phyloP scores from a whole-genome alignment of 2,797 vertebrate genomes.

The Distichodus sexfasciatus region DNA sequence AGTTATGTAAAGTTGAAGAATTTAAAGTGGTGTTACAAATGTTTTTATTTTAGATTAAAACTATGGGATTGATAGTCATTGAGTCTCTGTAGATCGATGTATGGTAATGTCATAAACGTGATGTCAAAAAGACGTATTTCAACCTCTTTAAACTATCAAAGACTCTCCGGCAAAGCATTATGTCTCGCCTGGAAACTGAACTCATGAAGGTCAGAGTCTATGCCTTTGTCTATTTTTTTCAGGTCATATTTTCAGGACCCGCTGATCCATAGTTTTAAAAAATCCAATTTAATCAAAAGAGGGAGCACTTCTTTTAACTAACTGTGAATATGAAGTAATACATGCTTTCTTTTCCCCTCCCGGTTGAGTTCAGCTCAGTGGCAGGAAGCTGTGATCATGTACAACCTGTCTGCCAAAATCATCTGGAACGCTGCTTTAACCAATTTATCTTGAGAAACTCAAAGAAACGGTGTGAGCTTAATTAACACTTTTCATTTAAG shows the following conservation, averaged over 20 bases:
- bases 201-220: too few species aligned
- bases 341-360: background rate
- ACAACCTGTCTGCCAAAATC: background rate
- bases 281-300: background rate
- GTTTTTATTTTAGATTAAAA: too few species aligned
- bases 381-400: background rate
- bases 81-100: too few species aligned
- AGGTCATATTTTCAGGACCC: background rate
- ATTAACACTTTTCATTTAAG: background rate
- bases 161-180: too few species aligned
- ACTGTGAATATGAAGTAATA: background rate
- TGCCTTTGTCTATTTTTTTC: conserved; percentile 2
- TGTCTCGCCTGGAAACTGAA: too few species aligned
- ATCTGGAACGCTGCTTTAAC: background rate
- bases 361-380: background rate
- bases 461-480: background rate
- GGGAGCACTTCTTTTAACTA: background rate
- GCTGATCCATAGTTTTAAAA: background rate
- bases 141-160: too few species aligned
- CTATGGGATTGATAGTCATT: too few species aligned
- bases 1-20: too few species aligned
- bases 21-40: too few species aligned
- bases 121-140: too few species aligned
- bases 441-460: background rate
- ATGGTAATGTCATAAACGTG: too few species aligned